Percentiles rank a stretch among this genome's conserved stretches.
Evolutionary conservation across 1,140 invertebrate genomes (phyloP).

Genomic region (Trichomalopsis sarcophagae): DNA sequence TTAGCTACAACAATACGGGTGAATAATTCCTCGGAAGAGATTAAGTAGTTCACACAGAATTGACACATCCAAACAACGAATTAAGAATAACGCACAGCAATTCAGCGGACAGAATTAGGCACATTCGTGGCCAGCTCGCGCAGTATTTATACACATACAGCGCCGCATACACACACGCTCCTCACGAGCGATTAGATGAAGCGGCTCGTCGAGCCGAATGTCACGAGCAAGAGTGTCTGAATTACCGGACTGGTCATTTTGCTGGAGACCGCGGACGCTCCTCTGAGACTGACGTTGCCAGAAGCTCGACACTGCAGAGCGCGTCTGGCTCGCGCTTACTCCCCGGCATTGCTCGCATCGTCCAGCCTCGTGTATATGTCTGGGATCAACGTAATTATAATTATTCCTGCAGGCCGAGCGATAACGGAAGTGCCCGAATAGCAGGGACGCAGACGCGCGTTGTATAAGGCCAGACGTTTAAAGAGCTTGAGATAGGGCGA

Average conservation of each 20-base stretch:
- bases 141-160: no score
- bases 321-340: neutral
- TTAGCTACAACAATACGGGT: neutral
- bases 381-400: conserved; percentile 35
- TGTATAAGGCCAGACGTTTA: neutral
- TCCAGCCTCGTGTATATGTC: neutral
- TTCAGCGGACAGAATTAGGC: neutral
- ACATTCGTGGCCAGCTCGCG: no score
- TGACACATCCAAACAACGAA: no score
- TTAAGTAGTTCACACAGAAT: no score
- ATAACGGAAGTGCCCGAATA: conserved; percentile 12
- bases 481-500: no score
- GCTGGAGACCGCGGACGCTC: conserved; percentile 36
- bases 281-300: conserved; percentile 37
- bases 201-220: neutral
- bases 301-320: neutral
- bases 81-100: neutral
- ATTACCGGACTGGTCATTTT: conserved; percentile 28
- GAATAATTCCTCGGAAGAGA: no score
- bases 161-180: no score
- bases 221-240: conserved; percentile 40
- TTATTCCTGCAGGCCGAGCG: conserved; percentile 16
- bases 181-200: conserved; percentile 7
- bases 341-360: neutral
- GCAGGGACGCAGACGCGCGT: neutral